Evolutionary conservation across 2,888 invertebrate species (phyloP).

Genomic region (Drosophila lutescens): DNA sequence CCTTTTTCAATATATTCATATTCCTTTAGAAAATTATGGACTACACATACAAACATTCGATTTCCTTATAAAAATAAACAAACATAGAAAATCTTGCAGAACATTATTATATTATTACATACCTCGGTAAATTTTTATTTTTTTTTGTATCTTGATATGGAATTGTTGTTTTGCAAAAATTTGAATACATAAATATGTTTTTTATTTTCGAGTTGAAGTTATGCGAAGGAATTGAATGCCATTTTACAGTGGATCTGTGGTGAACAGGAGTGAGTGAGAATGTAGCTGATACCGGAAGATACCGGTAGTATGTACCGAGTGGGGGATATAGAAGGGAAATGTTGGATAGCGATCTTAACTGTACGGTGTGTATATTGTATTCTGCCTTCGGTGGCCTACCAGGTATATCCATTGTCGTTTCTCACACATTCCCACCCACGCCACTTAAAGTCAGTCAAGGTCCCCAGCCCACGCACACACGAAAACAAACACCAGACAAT

Average conservation of each 20-base stretch:
- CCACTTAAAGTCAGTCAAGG: conserved; percentile 63
- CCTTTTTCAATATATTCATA: conserved; percentile 49
- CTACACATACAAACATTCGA: conserved; percentile 73
- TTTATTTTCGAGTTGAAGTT: conserved; percentile 41
- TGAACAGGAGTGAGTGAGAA: conserved; percentile 28
- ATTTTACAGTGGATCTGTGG: conserved; percentile 57
- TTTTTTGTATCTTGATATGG: conserved; percentile 58
- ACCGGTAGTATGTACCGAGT: conserved; percentile 1
- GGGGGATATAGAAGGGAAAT: conserved; percentile 13
- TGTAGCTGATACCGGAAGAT: conserved; percentile 19
- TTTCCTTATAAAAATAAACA: conserved; percentile 70
- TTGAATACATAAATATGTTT: conserved; percentile 62
- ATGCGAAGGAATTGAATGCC: conserved; percentile 58
- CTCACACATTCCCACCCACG: conserved; percentile 37
- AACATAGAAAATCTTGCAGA: conserved; percentile 68
- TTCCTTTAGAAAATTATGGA: conserved; percentile 73
- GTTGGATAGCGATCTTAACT: conserved; percentile 9
- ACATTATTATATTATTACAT: conserved; percentile 51
- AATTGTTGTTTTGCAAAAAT: conserved; percentile 51
- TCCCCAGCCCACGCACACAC: conserved; percentile 21
- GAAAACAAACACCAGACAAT: conserved; percentile 7
- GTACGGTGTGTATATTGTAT: conserved; percentile 22
- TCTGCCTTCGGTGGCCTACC: conserved; percentile 57
- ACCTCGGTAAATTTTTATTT: conserved; percentile 37
- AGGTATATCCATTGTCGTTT: conserved; percentile 55